Base-by-base conservation (phyloP, 2,113 vertebrate species). In the Amblyopsis rosae region DNA sequence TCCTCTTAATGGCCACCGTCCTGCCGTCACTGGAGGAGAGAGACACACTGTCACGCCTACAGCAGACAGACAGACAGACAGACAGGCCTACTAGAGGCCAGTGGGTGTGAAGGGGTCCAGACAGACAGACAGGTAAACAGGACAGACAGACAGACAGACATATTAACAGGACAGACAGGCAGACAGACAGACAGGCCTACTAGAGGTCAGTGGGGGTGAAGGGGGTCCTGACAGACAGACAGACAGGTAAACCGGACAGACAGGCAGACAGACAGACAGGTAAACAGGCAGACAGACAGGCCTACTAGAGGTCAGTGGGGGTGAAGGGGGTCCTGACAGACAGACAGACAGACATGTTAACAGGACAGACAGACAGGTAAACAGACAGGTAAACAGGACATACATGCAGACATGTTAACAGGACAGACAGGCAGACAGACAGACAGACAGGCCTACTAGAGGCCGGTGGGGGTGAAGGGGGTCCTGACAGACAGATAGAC, bases 1-100 rank as follows among this genome's bases (percentile, higher is more conserved):
- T 93, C 87, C 76, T 95, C 83, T 94, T 97, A 79, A 95, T 92
- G 61, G 94, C 93, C 51, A 95, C 93, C 0, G 86, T 94, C 80
- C 88, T 92, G n/a, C 93, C 94, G 69, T 95, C 92, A 65, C 94
- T 96, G 79, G 19, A 91, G 81, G 6, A 69, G 35, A 51, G 0
- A 67, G 16, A 12, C 54, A 48, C 46, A 33, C 10, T 35, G 9
- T 32, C 12, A 46, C 46, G 47, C 51, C 12, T 19, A 26, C 17
- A 16, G 17, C 19, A 13, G 16, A 32, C 45, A 57, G 55, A 57
- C 55, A 57, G 55, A 19, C 19, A 19, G 19, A 1, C 19, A 19
- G 19, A 1, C 1, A 19, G 2, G 10, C 68, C 46, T 90, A 94
- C 92, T 93, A 94, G 74, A 92, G 90, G 17, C 94, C 93, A 2